These are phyloP conservation scores for Theristicus caerulescens DNA, from an alignment of 2,113 vertebrate species.

Conservation along the genomic window DNA sequence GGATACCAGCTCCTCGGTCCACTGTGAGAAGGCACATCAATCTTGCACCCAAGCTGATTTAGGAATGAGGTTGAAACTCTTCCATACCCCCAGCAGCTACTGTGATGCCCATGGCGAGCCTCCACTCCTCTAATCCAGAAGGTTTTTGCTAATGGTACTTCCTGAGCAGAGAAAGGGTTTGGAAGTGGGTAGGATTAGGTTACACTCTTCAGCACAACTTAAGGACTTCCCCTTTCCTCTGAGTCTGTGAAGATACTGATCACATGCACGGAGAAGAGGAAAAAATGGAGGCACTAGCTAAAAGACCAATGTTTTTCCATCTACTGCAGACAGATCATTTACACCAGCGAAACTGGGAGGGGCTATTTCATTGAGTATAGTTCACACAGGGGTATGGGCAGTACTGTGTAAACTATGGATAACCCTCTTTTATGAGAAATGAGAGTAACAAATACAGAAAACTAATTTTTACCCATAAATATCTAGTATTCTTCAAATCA, in stretches of 20 bases:
- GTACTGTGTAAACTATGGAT: not conserved
- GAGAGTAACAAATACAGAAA: not conserved
- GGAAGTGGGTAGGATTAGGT: not conserved
- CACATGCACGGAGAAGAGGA: not conserved
- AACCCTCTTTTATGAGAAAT: not conserved
- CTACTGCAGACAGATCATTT: not conserved
- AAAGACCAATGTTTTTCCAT: not conserved
- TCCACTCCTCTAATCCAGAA: not conserved
- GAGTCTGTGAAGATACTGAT: not conserved
- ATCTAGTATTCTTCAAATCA: not conserved
- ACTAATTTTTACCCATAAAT: not conserved
- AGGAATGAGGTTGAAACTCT: not conserved
- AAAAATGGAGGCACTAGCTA: not conserved
- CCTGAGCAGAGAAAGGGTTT: not conserved
- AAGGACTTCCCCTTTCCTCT: not conserved
- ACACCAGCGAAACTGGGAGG: not conserved
- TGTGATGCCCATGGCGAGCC: not conserved
- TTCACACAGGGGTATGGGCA: not conserved
- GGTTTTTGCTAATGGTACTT: not conserved
- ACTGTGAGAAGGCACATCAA: not conserved
- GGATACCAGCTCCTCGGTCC: not conserved
- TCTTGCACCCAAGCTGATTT: not conserved
- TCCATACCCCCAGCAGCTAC: not conserved
- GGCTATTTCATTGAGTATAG: not conserved
- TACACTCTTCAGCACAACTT: not conserved